Conservation (phyloP, 1,140 invertebrate genomes). For the Drosophila elegans region DNA sequence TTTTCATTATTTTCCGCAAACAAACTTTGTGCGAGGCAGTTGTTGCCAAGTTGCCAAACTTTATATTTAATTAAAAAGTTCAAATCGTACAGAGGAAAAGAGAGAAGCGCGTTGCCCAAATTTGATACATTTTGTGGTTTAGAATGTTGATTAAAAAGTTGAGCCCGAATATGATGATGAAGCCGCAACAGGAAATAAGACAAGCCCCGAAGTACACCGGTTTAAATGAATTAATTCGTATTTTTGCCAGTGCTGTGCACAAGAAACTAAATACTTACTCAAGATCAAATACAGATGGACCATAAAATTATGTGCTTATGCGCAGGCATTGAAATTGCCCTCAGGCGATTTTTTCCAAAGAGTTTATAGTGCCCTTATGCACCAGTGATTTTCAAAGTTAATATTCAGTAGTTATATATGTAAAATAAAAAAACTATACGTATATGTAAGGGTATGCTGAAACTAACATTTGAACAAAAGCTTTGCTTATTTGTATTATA, state of each 20-base stretch:
- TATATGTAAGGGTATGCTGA: no score
- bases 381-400: background rate
- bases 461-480: no score
- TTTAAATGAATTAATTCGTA: slow-evolving; percentile 19
- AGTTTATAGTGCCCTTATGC: background rate
- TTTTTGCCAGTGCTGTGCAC: background rate
- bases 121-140: slow-evolving; percentile 32
- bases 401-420: background rate
- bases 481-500: no score
- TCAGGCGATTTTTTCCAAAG: background rate
- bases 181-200: slow-evolving; percentile 24
- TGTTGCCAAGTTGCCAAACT: slow-evolving; percentile 38
- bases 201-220: background rate
- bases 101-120: slow-evolving; percentile 1
- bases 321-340: slow-evolving; percentile 10
- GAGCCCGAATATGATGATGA: slow-evolving; percentile 30
- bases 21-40: slow-evolving; percentile 45
- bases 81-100: slow-evolving; percentile 37
- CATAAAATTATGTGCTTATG: slow-evolving; percentile 22
- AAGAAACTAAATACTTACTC: slow-evolving; percentile 2
- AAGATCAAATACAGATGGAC: slow-evolving; percentile 20
- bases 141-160: slow-evolving; percentile 53
- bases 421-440: no score
- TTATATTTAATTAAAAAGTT: slow-evolving; percentile 78
- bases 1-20: slow-evolving; percentile 47